Base-by-base conservation (phyloP, 2,888 invertebrate genomes). In the Phengaris alcon region DNA sequence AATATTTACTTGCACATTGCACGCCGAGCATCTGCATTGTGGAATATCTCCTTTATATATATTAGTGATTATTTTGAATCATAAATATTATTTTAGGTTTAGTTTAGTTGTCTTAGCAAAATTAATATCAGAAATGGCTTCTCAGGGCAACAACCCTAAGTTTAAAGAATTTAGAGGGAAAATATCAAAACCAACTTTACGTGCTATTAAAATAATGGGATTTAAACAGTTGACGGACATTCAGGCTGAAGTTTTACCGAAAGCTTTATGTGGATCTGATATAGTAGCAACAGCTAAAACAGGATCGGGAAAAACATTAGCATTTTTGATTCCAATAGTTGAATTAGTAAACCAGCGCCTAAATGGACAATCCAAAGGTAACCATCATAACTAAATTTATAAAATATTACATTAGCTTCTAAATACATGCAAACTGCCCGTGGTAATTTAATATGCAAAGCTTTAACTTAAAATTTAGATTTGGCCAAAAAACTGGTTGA, bases 231-330 rank as follows among this genome's bases (percentile, higher is more conserved):
- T 99, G 98, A 99, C 99, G 1, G 97, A 98, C 89, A 98, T 99
- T 84, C 99, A 97, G 89, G 95, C 97, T 0, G 96, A 96, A 85
- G 94, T 97, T 5, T 96, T 99, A 84, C 98, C 98, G 0, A 96
- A 96, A 68, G 94, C 99, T 46, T 88, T 99, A 75, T 96, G 98
- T 86, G 99, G 98, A 3, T 93, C 96, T 78, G 99, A 99, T 94
- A 92, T 99, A 76, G 97, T 99, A 46, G 99, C 98, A 48, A 96
- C 98, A 75, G 99, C 99, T 0, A 97, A 97, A 90, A 99, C 99
- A 13, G 99, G 99, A 0, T 98, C 98, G 76, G 99, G 99, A 74
- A 99, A 99, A 93, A 99, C 99, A 0, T 89, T 99, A 76, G 98
- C 99, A 0, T 99, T 99, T 87, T 94, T 99, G 0, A 96, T 99